Evolutionary conservation across 1,140 invertebrate genomes (phyloP), one percentile per base, ranked within the genome.

Genomic region (Drosophila lini): DNA sequence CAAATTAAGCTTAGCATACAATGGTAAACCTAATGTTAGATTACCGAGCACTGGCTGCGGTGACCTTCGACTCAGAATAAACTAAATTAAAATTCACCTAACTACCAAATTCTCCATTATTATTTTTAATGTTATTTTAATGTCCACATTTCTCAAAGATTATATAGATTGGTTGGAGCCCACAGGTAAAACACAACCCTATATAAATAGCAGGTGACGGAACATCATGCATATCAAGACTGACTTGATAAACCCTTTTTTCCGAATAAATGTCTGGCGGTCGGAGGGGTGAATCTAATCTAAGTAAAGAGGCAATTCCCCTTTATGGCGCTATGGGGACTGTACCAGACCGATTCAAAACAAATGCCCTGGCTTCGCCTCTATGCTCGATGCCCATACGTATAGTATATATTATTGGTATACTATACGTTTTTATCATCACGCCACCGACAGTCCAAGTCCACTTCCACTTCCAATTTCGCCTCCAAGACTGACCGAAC

Each of bases 361-460:
- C 58, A 48, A 64, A 48, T 10, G 13, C 36, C 64, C 1, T n/a
- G 64, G 44, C 59, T 50, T 68, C 64, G 44, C 38, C 64, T 52
- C n/a, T 42, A 50, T 62, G 64, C 57, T 67, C 63, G 25, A 47
- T 25, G 32, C 56, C 13, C 34, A 38, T 50, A 32, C 32, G 11
- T 55, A 22, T 53, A 53, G 50, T 53, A 53, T 53, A 52, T 36
- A 22, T 53, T 36, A 22, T 53, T 36, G 50, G 7, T 36, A 53
- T 62, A 69, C 61, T 69, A 67, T 36, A 44, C 15, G 38, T 38
- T 69, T 68, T 67, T 69, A 80, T 85, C 80, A 78, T 85, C 81
- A 85, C 81, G 78, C 82, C 81, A 86, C 82, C 61, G 57, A 42
- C 42, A 60, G 34, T 68, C 74, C 81, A 85, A 76, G 78, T 85